Conservation (phyloP, 35 echinoderm and acorn worm species). For the Strongylocentrotus purpuratus region DNA sequence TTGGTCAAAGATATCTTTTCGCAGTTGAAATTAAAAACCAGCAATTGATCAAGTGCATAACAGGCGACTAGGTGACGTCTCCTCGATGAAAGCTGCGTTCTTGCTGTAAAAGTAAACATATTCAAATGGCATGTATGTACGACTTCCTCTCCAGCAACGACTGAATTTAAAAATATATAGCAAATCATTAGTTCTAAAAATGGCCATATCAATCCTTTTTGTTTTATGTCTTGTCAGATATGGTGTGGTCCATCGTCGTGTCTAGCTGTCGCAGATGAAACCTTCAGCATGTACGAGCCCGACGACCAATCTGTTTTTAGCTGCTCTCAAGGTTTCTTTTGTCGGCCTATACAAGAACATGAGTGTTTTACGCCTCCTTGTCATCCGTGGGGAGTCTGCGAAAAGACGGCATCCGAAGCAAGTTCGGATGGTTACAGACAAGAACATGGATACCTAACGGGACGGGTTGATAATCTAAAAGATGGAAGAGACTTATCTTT, state of each 20-base stretch:
- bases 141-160: not conserved
- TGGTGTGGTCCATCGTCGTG: slow-evolving; percentile 63
- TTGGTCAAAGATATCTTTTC: too few relatives aligned
- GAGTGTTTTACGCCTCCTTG: slow-evolving; percentile 90
- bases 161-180: not conserved
- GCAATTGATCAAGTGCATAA: too few relatives aligned
- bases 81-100: too few relatives aligned
- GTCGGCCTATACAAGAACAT: slow-evolving; percentile 54
- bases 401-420: not conserved
- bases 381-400: slow-evolving; percentile 83
- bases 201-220: not conserved
- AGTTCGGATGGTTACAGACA: not conserved
- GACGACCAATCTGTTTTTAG: slow-evolving; percentile 20
- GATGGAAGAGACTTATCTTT: not conserved
- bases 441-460: not conserved
- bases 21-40: too few relatives aligned
- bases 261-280: slow-evolving; percentile 23
- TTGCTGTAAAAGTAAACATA: too few relatives aligned
- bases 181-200: too few relatives aligned
- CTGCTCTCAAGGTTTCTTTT: slow-evolving; percentile 52
- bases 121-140: too few relatives aligned
- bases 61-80: too few relatives aligned
- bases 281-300: not conserved
- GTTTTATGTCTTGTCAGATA: slow-evolving; percentile 26
- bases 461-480: not conserved